phyloP scores from a whole-genome alignment of 2,113 vertebrate genomes.

The Meleagris gallopavo region DNA sequence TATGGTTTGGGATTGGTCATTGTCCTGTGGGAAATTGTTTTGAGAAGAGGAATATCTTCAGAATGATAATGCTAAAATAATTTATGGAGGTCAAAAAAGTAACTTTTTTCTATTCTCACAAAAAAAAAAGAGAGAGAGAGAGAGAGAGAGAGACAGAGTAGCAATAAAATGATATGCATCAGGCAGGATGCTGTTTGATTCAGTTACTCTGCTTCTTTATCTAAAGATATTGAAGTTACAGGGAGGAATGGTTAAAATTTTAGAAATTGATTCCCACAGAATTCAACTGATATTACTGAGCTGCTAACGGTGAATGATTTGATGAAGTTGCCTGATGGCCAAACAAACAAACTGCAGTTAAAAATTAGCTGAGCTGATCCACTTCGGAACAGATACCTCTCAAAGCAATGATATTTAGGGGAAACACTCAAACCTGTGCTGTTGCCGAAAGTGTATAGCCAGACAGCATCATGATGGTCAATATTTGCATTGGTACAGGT shows the following conservation, averaged over 20 bases:
- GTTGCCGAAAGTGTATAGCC: neutral
- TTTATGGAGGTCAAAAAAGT: neutral
- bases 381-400: neutral
- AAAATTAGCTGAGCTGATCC: neutral
- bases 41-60: neutral
- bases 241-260: neutral
- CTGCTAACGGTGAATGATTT: neutral
- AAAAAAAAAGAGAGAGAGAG: neutral
- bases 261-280: neutral
- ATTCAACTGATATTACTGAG: neutral
- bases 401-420: neutral
- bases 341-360: neutral
- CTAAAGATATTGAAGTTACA: neutral
- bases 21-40: neutral
- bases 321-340: neutral
- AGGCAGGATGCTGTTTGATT: accelerated
- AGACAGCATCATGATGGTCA: neutral
- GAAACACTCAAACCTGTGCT: neutral
- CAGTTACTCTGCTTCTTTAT: neutral
- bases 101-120: neutral
- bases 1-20: neutral
- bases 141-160: no score
- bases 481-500: conserved; percentile 38
- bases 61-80: neutral
- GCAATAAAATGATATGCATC: neutral